These are phyloP conservation scores for Sorex araneus DNA, from an alignment of 2,113 vertebrate species.

Conservation along the genomic window DNA sequence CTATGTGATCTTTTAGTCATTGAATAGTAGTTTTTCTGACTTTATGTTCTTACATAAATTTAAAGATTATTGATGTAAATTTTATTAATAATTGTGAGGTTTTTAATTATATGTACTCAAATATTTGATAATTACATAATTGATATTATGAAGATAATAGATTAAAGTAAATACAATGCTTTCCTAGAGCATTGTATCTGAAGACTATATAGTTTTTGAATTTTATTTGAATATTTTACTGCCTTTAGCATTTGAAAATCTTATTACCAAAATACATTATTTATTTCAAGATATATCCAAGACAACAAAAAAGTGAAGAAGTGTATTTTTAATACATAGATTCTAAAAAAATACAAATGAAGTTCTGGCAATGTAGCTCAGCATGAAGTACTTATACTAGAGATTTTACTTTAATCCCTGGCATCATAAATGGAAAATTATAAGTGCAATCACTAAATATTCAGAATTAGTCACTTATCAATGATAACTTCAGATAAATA, in stretches of 20 bases:
- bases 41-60: background rate
- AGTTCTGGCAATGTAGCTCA: no score
- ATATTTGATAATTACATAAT: background rate
- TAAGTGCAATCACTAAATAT: background rate
- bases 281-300: background rate
- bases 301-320: background rate
- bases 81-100: background rate
- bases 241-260: background rate
- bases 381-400: background rate
- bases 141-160: background rate
- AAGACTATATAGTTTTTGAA: background rate
- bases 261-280: background rate
- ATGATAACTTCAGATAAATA: background rate
- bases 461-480: background rate
- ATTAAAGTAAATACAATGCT: background rate
- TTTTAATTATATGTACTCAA: slow-evolving; percentile 28
- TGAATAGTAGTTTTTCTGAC: background rate
- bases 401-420: no score
- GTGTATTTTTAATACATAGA: background rate
- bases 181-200: background rate
- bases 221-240: background rate
- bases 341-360: slow-evolving; percentile 4
- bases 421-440: no score
- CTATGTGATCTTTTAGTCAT: slow-evolving; percentile 15
- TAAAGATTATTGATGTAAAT: background rate